Evolutionary conservation across 1,140 invertebrate genomes (phyloP), one percentile per base, ranked within the genome.

Genomic region (Tetragnatha versicolor): DNA sequence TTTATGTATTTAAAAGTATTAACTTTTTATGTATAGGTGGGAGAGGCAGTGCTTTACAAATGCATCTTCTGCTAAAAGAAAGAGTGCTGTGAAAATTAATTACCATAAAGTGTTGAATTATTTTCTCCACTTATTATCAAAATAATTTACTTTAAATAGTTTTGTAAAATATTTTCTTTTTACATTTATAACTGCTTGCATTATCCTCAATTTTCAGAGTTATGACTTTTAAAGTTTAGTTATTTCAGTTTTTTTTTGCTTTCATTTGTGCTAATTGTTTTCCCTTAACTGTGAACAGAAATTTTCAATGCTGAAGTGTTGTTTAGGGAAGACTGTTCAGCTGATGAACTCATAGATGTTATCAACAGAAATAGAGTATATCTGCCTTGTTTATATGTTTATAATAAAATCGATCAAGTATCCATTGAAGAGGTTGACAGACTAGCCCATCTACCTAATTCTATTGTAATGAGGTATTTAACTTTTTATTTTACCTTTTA

Each of bases 311-410:
- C 81, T 55, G 82, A 88, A 85, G 88, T 92, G 66, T 87, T 99
- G 47, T 99, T 99, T 86, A 89, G 97, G 25, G 98, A 99, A 86
- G 97, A 99, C 86, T 95, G 93, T 84, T 93, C 91, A 2, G 91
- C 96, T 4, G 98, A 99, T 87, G 97, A 99, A 85, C 90, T 99
- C 83, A 99, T 99, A 80, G 98, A 99, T 88, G 96, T 99, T n/a
- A 97, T 99, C 80, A 93, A 94, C 47, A 97, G 93, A 4, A 99
- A 98, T 88, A 90, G 98, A 82, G 95, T 98, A 58, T 99, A 99
- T 88, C 88, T 99, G 83, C 94, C 97, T 55, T 99, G 97, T 87
- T 85, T 99, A 55, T 98, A 98, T 88, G 96, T 98, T 58, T 99
- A 99, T 88, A 99, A 99, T 87, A 99, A 99, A 90, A 98, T 99